phyloP scores from a whole-genome alignment of 2,888 invertebrate genomes.

The Thymelicus lineola region DNA sequence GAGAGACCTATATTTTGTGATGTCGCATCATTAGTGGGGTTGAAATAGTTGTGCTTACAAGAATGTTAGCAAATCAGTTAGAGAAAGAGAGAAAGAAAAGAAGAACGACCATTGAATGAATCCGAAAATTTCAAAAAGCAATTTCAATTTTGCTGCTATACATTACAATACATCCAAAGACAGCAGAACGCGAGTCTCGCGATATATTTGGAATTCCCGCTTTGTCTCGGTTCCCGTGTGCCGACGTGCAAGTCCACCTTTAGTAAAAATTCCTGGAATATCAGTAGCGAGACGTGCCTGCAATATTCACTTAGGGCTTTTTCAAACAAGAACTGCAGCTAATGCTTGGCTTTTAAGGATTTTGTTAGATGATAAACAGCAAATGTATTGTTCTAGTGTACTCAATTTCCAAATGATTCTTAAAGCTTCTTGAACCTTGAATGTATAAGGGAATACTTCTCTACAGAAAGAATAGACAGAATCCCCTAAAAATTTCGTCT shows the following conservation, averaged over 20 bases:
- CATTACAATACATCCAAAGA: slow-evolving; percentile 8
- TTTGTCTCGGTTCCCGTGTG: slow-evolving; percentile 24
- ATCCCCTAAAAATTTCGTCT: no score
- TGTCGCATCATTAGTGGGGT: no score
- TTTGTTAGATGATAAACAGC: no score
- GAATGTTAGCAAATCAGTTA: no score
- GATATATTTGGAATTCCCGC: slow-evolving; percentile 25
- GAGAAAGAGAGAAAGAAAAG: no score
- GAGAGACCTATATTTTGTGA: no score
- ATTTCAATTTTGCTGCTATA: slow-evolving; percentile 6
- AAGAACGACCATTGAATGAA: background rate
- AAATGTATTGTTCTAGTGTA: no score
- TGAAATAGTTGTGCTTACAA: no score
- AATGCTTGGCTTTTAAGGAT: background rate
- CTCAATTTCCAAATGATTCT: no score
- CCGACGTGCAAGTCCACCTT: slow-evolving; percentile 29
- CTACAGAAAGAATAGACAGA: no score
- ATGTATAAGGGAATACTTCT: no score
- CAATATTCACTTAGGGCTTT: slow-evolving; percentile 9
- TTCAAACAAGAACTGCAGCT: background rate
- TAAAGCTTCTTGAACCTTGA: no score
- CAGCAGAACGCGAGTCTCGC: slow-evolving; percentile 3
- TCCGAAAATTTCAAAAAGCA: background rate
- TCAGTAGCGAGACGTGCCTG: slow-evolving; percentile 7
- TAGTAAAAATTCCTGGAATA: slow-evolving; percentile 26